Evolutionary conservation across 2,888 invertebrate species (phyloP).

Genomic region (Andricus curvator): DNA sequence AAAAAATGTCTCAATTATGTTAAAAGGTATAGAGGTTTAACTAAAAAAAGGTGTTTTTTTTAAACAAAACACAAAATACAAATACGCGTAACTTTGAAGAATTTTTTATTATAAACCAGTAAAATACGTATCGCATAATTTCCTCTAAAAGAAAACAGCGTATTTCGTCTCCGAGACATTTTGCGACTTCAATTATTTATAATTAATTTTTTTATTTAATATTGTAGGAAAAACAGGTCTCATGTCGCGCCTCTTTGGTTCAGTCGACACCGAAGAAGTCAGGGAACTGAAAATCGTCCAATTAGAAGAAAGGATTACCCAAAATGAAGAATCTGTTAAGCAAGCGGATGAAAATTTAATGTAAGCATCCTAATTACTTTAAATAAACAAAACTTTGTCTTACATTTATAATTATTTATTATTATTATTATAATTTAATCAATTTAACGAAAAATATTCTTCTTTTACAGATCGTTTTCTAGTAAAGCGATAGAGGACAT

Average conservation of each 20-base stretch:
- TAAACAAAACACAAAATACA: too few species aligned
- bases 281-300: slow-evolving; percentile 85
- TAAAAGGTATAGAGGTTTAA: too few species aligned
- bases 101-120: too few species aligned
- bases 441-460: neutral
- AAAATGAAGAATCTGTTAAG: slow-evolving; percentile 82
- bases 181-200: too few species aligned
- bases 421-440: too few species aligned
- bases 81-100: neutral
- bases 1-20: too few species aligned
- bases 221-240: slow-evolving; percentile 83
- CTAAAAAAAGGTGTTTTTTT: too few species aligned
- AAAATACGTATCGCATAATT: too few species aligned
- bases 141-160: too few species aligned
- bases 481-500: slow-evolving; percentile 84
- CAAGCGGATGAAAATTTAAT: slow-evolving; percentile 81
- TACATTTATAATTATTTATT: too few species aligned
- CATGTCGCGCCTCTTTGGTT: slow-evolving; percentile 87
- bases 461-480: slow-evolving; percentile 83
- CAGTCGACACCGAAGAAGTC: slow-evolving; percentile 88
- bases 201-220: neutral
- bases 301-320: slow-evolving; percentile 84
- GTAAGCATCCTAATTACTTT: slow-evolving; percentile 73
- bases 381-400: neutral
- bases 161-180: too few species aligned